Evolutionary conservation across 2,888 invertebrate species (phyloP).

Genomic region (Chalcosyrphus nemorum): DNA sequence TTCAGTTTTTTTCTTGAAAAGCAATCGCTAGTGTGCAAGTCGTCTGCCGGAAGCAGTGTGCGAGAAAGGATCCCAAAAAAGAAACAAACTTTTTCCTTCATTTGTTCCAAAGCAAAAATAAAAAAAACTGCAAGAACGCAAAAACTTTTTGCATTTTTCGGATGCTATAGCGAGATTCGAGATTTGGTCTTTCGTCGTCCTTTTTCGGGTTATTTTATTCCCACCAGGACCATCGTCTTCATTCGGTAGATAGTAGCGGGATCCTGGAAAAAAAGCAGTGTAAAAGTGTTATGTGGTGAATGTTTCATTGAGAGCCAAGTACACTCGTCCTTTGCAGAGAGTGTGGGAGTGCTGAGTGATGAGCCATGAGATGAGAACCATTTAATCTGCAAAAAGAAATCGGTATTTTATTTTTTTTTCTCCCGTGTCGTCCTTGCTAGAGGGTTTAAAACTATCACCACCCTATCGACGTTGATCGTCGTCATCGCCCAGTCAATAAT

Average conservation of each 20-base stretch:
- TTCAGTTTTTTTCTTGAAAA: conserved; percentile 40
- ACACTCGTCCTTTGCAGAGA: conserved; percentile 8
- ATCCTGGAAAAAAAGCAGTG: conserved; percentile 46
- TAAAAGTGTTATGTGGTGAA: conserved; percentile 56
- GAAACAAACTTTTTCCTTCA: conserved; percentile 37
- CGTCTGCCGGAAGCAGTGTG: background rate
- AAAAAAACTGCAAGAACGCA: conserved; percentile 14
- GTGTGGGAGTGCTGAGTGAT: conserved; percentile 52
- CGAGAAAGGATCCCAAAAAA: background rate
- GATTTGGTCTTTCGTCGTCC: conserved; percentile 18
- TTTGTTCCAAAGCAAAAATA: background rate
- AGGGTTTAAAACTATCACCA: background rate
- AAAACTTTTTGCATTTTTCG: conserved; percentile 36
- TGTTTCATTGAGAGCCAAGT: conserved; percentile 43
- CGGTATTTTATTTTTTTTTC: conserved; percentile 30
- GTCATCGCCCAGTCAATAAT: conserved; percentile 55
- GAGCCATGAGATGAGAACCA: conserved; percentile 53
- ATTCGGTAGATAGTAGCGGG: no score
- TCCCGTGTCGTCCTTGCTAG: no score
- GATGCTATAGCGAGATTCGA: conserved; percentile 12
- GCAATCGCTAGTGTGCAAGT: background rate
- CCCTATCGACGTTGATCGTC: conserved; percentile 24
- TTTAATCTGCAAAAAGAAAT: no score
- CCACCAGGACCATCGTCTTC: conserved; percentile 16
- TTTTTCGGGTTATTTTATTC: background rate